Evolutionary conservation across 2,797 vertebrate genomes (phyloP).

Genomic region (Saxicola maurus): DNA sequence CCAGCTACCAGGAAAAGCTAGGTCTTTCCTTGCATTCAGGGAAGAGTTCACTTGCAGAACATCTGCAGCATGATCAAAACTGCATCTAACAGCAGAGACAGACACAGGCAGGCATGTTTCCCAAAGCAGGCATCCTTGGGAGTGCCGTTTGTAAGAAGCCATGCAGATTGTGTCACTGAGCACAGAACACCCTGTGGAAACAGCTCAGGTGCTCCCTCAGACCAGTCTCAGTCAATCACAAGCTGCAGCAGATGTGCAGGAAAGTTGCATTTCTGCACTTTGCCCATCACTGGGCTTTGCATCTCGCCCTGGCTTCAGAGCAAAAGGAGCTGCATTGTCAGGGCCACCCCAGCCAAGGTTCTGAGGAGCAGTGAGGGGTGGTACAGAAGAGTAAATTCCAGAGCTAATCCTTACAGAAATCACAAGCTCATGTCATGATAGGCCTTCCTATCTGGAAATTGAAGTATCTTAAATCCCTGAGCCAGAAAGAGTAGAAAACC

Average conservation of each 20-base stretch:
- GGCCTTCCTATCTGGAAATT: background rate
- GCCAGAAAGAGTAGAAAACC: background rate
- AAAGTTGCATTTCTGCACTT: background rate
- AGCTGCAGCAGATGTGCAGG: fast-evolving
- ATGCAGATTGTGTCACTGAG: background rate
- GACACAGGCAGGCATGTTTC: fast-evolving
- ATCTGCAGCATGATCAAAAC: background rate
- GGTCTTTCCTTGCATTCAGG: background rate
- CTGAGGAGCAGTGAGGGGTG: background rate
- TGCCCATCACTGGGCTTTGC: background rate
- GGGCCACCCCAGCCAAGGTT: background rate
- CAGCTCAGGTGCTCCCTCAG: background rate
- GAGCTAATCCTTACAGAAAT: background rate
- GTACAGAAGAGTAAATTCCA: background rate
- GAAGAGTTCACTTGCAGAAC: background rate
- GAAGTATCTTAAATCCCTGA: background rate
- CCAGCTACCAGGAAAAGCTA: background rate
- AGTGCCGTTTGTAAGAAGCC: background rate
- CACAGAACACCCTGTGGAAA: background rate
- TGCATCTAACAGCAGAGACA: background rate
- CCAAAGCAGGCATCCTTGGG: background rate
- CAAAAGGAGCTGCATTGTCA: background rate
- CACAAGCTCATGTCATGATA: background rate
- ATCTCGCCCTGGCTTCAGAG: background rate
- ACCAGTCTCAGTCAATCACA: background rate